Conservation (phyloP, 2,888 invertebrate genomes). For the Apamea epomidion region DNA sequence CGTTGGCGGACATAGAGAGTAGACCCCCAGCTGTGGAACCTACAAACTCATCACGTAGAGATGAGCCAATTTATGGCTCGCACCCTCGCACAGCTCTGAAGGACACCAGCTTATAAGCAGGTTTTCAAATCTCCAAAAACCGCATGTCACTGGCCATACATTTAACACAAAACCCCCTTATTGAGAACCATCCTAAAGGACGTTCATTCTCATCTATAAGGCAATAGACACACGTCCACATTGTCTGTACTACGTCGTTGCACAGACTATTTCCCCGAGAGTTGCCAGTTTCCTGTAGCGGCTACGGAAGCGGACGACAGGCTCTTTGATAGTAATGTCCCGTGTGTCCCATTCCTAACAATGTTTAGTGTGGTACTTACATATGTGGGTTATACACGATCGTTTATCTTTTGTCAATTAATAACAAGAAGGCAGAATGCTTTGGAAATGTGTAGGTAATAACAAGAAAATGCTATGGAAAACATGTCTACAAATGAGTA, state of each 20-base stretch:
- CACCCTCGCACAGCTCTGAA: not conserved
- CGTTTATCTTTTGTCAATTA: conserved; percentile 25
- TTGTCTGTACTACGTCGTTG: conserved; percentile 8
- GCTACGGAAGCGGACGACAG: conserved; percentile 50
- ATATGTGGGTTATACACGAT: not conserved
- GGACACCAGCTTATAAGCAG: not conserved
- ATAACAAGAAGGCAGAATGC: not conserved
- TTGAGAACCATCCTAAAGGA: not conserved
- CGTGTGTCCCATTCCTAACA: conserved; percentile 32
- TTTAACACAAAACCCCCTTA: not conserved
- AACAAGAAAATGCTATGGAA: not conserved
- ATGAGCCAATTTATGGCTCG: not conserved
- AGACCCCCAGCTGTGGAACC: too few relatives aligned
- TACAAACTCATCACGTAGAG: too few relatives aligned
- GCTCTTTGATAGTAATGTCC: conserved; percentile 45
- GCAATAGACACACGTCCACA: conserved; percentile 18
- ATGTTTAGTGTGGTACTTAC: conserved; percentile 21
- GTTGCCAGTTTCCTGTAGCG: conserved; percentile 41
- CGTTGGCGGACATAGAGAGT: too few relatives aligned
- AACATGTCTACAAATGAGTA: not conserved
- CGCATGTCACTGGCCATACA: not conserved
- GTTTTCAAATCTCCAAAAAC: not conserved
- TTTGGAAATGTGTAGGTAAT: not conserved
- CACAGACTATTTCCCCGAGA: conserved; percentile 42
- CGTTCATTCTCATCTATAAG: not conserved